Base-by-base conservation (phyloP, 2,888 invertebrate genomes). In the Boloria selene region DNA sequence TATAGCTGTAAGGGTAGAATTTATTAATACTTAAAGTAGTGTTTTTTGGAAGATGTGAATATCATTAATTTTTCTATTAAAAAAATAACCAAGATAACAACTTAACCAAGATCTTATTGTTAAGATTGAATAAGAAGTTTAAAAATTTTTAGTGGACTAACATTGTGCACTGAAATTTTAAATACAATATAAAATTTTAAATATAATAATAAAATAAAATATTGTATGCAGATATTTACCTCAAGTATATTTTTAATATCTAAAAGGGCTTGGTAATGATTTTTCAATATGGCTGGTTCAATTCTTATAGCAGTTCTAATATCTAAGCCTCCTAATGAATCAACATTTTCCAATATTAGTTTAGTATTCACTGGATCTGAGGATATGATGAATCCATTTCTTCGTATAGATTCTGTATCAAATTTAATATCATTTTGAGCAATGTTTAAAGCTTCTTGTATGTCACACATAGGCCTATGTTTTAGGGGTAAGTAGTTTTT, bases 221-320 rank as follows among this genome's bases (percentile, higher is more conserved):
- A n/a, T n/a, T 18, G 17, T 22, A 3, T 17, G 16, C 3, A 17
- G 7, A 7, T 13, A 52, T 4, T 70, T 67, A 92, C 88, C 84
- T 93, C 90, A 10, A 96, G 85, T 69, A 94, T 84, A 53, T 93
- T 80, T 65, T 93, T 88, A 26, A 94, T 94, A 79, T 92, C 85
- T 51, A 92, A 71, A 22, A 95, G 77, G 17, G 94, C 83, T 67
- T 92, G 90, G 67, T 93, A 93, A 58, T 93, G 88, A 61, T 94
- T 93, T 85, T 93, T 94, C 58, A 95, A 81, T 71, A 96, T 92
- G 71, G 94, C 94, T 13, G 96, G 96, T 74, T 93, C 92, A 18
- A 79, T 80, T 74, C 80, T 86, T 45, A 95, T 88, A 44, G 93
- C 92, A 14, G 92, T 88, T 64, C 85, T 84, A 55, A 95, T 92